Conservation (phyloP, 2,888 invertebrate genomes). For the Cremastobaeus sp. region DNA sequence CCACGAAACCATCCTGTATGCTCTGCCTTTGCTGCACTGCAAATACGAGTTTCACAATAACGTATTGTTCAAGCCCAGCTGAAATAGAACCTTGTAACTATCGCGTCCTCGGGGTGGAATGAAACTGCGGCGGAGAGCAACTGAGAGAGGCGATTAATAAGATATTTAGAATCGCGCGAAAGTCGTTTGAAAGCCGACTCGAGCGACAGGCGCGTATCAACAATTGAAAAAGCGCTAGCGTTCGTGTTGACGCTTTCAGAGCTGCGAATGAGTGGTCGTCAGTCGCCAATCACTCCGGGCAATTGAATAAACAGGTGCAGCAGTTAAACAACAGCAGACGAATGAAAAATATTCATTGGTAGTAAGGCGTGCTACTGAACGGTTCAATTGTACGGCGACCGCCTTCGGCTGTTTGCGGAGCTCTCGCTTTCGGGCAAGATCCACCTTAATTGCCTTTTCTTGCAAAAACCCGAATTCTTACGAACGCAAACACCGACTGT, state of each 20-base stretch:
- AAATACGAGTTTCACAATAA: constrained; percentile 2
- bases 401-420: not conserved
- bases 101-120: too few species aligned
- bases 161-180: too few species aligned
- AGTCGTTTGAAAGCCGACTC: too few species aligned
- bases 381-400: not conserved
- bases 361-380: not conserved
- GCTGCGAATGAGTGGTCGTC: not conserved
- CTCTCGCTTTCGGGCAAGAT: not conserved
- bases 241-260: too few species aligned
- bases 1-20: too few species aligned
- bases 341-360: not conserved
- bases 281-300: not conserved
- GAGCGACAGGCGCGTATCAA: too few species aligned
- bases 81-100: too few species aligned
- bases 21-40: too few species aligned
- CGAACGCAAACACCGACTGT: not conserved
- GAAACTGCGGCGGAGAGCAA: not conserved
- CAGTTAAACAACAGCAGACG: not conserved
- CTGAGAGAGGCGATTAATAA: too few species aligned
- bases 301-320: not conserved
- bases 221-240: too few species aligned
- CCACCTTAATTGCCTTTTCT: not conserved
- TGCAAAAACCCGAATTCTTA: not conserved
- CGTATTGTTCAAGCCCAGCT: not conserved